phyloP scores from a whole-genome alignment of 2,113 vertebrate species.

The Apodemus speciosus region DNA sequence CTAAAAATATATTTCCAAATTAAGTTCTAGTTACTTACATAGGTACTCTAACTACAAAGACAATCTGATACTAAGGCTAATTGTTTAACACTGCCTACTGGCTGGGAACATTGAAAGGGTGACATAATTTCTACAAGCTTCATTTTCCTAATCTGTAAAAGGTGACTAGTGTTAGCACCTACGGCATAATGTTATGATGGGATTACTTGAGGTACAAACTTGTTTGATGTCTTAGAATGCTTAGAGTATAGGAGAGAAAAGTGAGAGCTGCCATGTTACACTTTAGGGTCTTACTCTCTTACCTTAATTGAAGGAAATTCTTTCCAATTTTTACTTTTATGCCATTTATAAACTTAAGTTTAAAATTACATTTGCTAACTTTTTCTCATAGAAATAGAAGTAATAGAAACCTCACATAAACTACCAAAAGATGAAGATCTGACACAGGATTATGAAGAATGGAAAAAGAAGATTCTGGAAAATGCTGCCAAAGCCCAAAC shows the following conservation, averaged over 20 bases:
- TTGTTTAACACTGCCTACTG: background rate
- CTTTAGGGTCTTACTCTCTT: conserved; percentile 9
- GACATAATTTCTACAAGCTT: background rate
- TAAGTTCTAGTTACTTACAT: background rate
- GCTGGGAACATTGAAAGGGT: background rate
- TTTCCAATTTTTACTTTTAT: conserved; percentile 11
- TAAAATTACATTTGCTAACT: conserved; percentile 11
- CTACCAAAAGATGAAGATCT: conserved; percentile 76
- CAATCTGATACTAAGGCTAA: background rate
- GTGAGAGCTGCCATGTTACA: background rate
- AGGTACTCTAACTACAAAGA: background rate
- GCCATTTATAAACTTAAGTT: conserved; percentile 7
- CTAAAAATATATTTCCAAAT: background rate
- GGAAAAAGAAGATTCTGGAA: conserved; percentile 92
- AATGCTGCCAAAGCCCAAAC: conserved; percentile 87
- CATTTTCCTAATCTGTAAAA: background rate
- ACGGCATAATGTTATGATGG: background rate
- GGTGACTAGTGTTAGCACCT: background rate
- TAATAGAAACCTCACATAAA: conserved; percentile 80
- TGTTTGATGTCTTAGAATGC: background rate
- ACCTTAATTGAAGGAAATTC: background rate
- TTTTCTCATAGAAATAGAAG: conserved; percentile 70
- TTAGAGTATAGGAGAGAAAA: background rate
- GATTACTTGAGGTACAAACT: background rate
- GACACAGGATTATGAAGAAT: conserved; percentile 90